Base-by-base conservation (phyloP, 2,888 invertebrate genomes). In the Synergus gifuensis region DNA sequence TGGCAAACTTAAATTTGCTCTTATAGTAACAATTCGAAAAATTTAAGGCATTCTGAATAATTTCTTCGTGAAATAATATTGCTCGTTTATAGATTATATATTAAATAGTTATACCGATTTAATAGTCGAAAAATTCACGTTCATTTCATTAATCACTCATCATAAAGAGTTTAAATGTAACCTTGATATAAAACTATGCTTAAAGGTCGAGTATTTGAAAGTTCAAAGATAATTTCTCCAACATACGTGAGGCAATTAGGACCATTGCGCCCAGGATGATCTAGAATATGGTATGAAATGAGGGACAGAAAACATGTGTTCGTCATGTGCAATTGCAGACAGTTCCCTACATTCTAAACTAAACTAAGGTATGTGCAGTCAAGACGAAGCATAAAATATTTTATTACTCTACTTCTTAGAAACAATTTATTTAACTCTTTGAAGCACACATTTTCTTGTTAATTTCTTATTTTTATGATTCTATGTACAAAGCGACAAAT, bases 281-380 rank as follows among this genome's bases (percentile, higher is more conserved):
- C 60, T 60, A 60, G 60, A 60, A 60, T 28, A 28, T 60, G 60
- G 22, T 60, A 22, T 60, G 60, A 60, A 60, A 60, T 60, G 22
- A 60, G 60, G 60, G 60, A 22, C 22, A 60, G 60, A 60, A 60
- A 60, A 22, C 60, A 60, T 60, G 60, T 60, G 60, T 60, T 60
- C 60, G 60, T 60, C 18, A 60, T 60, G 60, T 60, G 60, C 60
- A 22, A 60, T 60, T 60, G 22, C 60, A 60, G 60, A 60, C 60
- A 60, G 60, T 60, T 60, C 60, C 22, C 18, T 60, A 60, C 60
- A 60, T 60, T 60, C 60, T 60, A 60, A 60, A 60, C 60, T 60
- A 60, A 60, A 60, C 60, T 60, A 60, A 60, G 60, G 60, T 60
- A 60, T 60, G 60, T 18, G 60, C 60, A 60, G 60, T 22, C 60